Evolutionary conservation across 2,888 invertebrate species (phyloP).

Genomic region (Cryptocheilus praepositus): DNA sequence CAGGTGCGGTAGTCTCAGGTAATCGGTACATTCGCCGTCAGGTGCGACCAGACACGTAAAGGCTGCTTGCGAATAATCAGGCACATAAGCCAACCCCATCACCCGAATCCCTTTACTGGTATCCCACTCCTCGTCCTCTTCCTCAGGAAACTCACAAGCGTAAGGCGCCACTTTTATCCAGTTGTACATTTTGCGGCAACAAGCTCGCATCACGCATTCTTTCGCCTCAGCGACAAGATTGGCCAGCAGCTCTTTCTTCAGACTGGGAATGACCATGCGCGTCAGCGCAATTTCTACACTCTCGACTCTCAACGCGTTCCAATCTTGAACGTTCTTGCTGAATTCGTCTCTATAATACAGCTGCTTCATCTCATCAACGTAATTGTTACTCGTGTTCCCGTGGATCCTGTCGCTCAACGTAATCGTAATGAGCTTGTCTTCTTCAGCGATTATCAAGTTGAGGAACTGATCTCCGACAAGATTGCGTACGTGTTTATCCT

Average conservation of each 20-base stretch:
- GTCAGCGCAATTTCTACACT: slow-evolving; percentile 92
- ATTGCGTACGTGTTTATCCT: slow-evolving; percentile 93
- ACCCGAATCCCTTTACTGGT: slow-evolving; percentile 89
- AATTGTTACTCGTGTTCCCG: slow-evolving; percentile 85
- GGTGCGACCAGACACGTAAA: slow-evolving; percentile 91
- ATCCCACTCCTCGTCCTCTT: slow-evolving; percentile 95
- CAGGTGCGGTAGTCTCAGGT: slow-evolving; percentile 90
- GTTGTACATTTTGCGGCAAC: slow-evolving; percentile 90
- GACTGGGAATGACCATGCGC: slow-evolving; percentile 91
- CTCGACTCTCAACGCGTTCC: slow-evolving; percentile 93
- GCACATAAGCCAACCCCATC: slow-evolving; percentile 91
- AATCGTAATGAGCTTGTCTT: slow-evolving; percentile 87
- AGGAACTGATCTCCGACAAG: slow-evolving; percentile 93
- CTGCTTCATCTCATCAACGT: slow-evolving; percentile 92
- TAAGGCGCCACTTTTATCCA: slow-evolving; percentile 95
- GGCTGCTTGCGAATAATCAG: slow-evolving; percentile 88
- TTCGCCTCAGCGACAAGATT: slow-evolving; percentile 90
- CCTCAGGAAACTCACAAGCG: slow-evolving; percentile 83
- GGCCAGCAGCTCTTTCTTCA: slow-evolving; percentile 89
- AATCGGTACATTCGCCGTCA: slow-evolving; percentile 95
- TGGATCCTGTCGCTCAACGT: slow-evolving; percentile 85
- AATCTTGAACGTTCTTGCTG: slow-evolving; percentile 94
- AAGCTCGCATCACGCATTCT: slow-evolving; percentile 88
- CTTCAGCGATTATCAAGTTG: slow-evolving; percentile 86
- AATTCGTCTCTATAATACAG: slow-evolving; percentile 94